Evolutionary conservation across 2,113 vertebrate species (phyloP), one percentile per base, ranked within the genome.

Genomic region (Caranx ignobilis): DNA sequence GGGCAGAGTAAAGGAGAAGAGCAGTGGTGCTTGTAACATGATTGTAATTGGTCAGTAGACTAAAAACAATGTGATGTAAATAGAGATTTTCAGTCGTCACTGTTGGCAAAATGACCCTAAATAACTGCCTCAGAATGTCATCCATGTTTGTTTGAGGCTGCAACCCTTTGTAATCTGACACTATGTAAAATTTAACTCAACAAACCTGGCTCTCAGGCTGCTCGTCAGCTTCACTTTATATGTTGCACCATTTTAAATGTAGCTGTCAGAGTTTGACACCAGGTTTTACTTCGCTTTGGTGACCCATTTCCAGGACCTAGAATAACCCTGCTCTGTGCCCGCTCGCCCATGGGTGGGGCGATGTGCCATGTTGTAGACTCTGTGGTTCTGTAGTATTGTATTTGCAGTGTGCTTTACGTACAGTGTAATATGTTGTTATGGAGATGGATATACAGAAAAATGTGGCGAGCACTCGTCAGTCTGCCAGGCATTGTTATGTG

Each of bases 261-360:
- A 18, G 50, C 63, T 68, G 13, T 39, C 57, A 60, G 19, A 26
- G 6, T 80, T 70, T 71, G 16, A 82, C 76, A 48, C 35, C 61
- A 26, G 47, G 63, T 55, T 64, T 69, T 35, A 70, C 77, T 74
- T 78, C 12, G 71, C 32, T 73, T 59, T 48, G 47, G n/a, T 70
- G 72, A 64, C 72, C 77, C 63, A 55, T 76, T 34, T 59, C 43
- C 12, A 43, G 67, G 69, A 77, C 76, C 78, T 72, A 71, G 77
- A 81, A 70, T 75, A 54, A 50, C 61, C 57, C 52, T 59, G 72
- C 74, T 76, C 52, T 84, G 75, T 82, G 71, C 57, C 66, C 77
- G 69, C 77, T 76, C 78, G 82, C 37, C 76, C 62, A 79, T 81
- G 89, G 90, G 77, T 43, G 85, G 86, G 73, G 90, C 77, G 66